A percentile compares a stretch with the other conserved stretches of the same genome.
phyloP scores from a whole-genome alignment of 2,113 vertebrate species.

The Phrynosoma platyrhinos region DNA sequence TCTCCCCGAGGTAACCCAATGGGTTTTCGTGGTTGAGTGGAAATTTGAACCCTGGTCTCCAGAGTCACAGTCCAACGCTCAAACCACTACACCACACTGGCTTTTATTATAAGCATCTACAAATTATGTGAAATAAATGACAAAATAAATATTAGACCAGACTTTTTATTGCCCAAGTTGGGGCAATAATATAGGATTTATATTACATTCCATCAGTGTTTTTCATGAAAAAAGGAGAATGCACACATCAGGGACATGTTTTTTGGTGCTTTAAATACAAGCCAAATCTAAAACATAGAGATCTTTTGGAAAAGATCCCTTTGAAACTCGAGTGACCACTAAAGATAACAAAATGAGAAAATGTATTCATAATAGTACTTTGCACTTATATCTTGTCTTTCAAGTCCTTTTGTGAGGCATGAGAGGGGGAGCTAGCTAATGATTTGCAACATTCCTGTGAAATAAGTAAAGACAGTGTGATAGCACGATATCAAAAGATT shows the following conservation, averaged over 20 bases:
- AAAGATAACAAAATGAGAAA: not conserved
- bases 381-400: not conserved
- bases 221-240: not conserved
- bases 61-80: too few relatives aligned
- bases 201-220: too few relatives aligned
- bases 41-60: too few relatives aligned
- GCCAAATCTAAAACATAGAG: not conserved
- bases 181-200: too few relatives aligned
- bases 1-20: too few relatives aligned
- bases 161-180: too few relatives aligned
- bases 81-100: too few relatives aligned
- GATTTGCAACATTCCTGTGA: slow-evolving; percentile 14
- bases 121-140: too few relatives aligned
- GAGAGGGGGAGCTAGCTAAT: not conserved
- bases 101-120: too few relatives aligned
- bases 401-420: not conserved
- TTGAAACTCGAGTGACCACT: slow-evolving; percentile 18
- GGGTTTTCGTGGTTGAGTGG: too few relatives aligned
- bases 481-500: slow-evolving; percentile 16
- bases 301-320: not conserved
- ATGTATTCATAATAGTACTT: slow-evolving; percentile 16
- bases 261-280: not conserved
- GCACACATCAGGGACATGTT: too few relatives aligned
- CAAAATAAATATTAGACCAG: too few relatives aligned
- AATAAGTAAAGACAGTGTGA: slow-evolving; percentile 14